Evolutionary conservation across 2,888 invertebrate genomes (phyloP).

Genomic region (Proisotoma minuta): DNA sequence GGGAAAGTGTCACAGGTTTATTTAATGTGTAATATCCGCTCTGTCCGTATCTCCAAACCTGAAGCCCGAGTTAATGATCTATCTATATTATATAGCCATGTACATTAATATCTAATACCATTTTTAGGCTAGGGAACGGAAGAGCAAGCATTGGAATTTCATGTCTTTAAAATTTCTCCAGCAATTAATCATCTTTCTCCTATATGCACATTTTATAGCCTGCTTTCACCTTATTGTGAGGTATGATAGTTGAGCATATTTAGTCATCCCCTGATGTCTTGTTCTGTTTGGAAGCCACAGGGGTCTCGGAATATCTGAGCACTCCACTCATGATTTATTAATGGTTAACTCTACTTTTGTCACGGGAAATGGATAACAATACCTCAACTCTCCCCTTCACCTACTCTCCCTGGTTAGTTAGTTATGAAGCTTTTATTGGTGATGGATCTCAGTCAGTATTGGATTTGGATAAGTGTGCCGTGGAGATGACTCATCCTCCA

Average conservation of each 20-base stretch:
- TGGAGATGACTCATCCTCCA: conserved; percentile 2
- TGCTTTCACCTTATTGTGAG: no score
- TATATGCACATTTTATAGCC: neutral
- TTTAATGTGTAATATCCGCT: no score
- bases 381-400: conserved; percentile 19
- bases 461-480: neutral
- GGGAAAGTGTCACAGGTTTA: neutral
- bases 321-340: conserved; percentile 47
- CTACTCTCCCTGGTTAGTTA: conserved; percentile 10
- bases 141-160: no score
- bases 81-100: no score
- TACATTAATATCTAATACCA: no score
- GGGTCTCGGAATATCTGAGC: conserved; percentile 26
- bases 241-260: no score
- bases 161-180: no score
- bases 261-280: no score
- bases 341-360: conserved; percentile 32
- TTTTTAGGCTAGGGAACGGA: no score
- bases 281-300: conserved; percentile 37
- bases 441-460: no score
- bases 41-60: no score
- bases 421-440: conserved; percentile 18
- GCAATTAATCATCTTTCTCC: conserved; percentile 1
- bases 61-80: no score
- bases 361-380: conserved; percentile 45